phyloP scores from a whole-genome alignment of 2,888 invertebrate species.

The Lochmaea crataegi region DNA sequence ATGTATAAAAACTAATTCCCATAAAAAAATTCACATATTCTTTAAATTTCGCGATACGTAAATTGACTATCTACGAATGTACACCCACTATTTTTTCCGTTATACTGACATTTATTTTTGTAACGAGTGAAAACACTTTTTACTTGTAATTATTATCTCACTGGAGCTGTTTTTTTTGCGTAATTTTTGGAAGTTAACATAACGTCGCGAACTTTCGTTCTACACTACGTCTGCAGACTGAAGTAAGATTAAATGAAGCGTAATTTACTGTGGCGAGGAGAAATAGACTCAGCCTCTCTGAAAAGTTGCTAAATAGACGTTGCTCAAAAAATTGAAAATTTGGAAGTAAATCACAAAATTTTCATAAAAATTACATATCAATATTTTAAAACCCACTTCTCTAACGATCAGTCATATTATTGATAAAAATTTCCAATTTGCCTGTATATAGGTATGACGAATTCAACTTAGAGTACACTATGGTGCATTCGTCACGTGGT shows the following conservation, averaged over 20 bases:
- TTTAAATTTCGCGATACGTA: neutral
- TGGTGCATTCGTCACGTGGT: too few species aligned
- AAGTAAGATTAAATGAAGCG: neutral
- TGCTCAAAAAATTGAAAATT: neutral
- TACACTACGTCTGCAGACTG: neutral
- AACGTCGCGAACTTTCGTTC: slow-evolving; percentile 1
- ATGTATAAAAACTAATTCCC: neutral
- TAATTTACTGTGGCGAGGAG: neutral
- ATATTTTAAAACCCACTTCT: too few species aligned
- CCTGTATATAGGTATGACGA: too few species aligned
- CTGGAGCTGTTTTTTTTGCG: neutral
- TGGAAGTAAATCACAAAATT: neutral
- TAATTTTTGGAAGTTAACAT: neutral
- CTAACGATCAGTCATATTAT: too few species aligned
- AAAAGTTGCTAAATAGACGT: neutral
- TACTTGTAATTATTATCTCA: neutral
- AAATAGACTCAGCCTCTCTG: neutral
- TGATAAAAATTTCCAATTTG: too few species aligned
- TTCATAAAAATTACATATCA: too few species aligned
- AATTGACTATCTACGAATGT: neutral
- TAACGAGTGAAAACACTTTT: neutral
- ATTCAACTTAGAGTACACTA: too few species aligned
- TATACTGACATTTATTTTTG: neutral
- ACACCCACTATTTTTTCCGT: neutral
- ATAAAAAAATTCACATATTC: neutral